These are phyloP conservation scores for Hystrix brachyura DNA, from an alignment of 2,113 vertebrate species.

Conservation along the genomic window DNA sequence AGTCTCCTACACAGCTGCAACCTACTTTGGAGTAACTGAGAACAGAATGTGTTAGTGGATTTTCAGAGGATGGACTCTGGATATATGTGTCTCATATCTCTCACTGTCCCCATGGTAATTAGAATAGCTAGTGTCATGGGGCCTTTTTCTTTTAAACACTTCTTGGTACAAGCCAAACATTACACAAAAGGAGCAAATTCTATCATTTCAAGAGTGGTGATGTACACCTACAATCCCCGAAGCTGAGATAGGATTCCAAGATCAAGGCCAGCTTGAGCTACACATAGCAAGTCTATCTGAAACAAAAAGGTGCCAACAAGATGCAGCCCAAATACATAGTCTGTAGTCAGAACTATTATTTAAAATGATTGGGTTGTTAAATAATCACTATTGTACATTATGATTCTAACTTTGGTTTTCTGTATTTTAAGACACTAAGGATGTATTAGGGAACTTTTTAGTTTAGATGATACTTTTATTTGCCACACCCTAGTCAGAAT, in stretches of 20 bases:
- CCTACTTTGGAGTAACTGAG: neutral
- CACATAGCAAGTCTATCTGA: neutral
- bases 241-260: neutral
- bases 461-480: neutral
- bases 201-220: neutral
- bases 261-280: neutral
- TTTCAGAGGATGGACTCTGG: neutral
- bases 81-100: too few relatives aligned
- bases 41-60: neutral
- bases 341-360: neutral
- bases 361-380: neutral
- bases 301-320: neutral
- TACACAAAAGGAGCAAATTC: neutral
- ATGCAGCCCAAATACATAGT: neutral
- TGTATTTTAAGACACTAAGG: conserved; percentile 2
- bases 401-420: conserved; percentile 32
- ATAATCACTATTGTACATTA: neutral
- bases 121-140: neutral
- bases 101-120: neutral
- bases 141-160: neutral
- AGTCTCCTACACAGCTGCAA: neutral
- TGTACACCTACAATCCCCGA: neutral
- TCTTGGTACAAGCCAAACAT: neutral
- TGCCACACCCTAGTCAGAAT: conserved; percentile 2
- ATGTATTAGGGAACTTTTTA: conserved; percentile 5